phyloP scores from a whole-genome alignment of 1,140 invertebrate species.

The Pristionchus pacificus region DNA sequence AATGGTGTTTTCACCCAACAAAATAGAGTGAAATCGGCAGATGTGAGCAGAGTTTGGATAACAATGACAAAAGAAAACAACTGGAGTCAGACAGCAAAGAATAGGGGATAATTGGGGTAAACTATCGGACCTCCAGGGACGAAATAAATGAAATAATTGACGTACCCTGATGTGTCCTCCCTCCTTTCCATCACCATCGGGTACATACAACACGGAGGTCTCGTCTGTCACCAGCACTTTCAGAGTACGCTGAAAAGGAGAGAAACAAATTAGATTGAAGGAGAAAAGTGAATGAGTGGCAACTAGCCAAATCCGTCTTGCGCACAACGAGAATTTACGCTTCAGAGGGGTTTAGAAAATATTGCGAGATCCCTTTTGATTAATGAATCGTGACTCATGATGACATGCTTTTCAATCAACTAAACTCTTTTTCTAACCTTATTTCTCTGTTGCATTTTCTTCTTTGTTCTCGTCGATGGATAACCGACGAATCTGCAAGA shows the following conservation, averaged over 20 bases:
- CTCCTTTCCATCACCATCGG: constrained; percentile 19
- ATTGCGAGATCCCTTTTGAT: too few species aligned
- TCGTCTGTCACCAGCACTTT: too few species aligned
- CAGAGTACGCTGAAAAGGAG: background rate
- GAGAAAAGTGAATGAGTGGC: too few species aligned
- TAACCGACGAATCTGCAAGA: constrained; percentile 2
- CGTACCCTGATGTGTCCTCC: constrained; percentile 28
- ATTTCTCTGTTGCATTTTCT: background rate
- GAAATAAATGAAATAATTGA: too few species aligned
- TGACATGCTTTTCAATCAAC: constrained; percentile 10
- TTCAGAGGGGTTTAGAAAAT: too few species aligned
- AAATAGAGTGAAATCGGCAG: too few species aligned
- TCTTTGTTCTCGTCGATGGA: background rate
- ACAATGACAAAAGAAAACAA: constrained; percentile 7
- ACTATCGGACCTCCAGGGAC: too few species aligned
- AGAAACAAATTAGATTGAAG: constrained; percentile 9
- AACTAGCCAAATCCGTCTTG: too few species aligned
- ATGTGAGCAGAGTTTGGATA: too few species aligned
- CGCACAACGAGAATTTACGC: too few species aligned
- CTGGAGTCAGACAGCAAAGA: background rate
- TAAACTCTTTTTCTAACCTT: constrained; percentile 11
- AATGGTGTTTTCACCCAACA: too few species aligned
- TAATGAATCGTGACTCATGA: constrained; percentile 7
- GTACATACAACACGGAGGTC: constrained; percentile 24
- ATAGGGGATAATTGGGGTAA: background rate